Conservation (phyloP, 2,797 vertebrate species). For the Melanotaenia maccullochi region DNA sequence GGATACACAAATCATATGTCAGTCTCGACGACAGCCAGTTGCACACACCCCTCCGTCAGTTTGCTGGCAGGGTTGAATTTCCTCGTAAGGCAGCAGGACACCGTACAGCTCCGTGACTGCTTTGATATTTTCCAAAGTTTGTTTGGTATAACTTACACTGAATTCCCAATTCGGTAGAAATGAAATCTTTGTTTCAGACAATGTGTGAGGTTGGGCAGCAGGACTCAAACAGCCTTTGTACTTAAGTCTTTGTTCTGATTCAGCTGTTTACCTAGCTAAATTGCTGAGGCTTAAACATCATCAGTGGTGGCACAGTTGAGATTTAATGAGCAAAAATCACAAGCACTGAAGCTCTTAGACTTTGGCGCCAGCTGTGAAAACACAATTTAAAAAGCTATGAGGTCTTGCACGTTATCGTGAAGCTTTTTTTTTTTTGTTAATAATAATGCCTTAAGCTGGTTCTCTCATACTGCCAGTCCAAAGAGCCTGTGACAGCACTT, state of each 20-base stretch:
- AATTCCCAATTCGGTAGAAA: constrained; percentile 18
- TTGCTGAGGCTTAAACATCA: constrained; percentile 5
- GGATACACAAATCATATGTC: constrained; percentile 53
- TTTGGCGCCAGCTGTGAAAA: constrained; percentile 22
- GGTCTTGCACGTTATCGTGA: neutral
- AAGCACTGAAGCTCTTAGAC: constrained; percentile 9
- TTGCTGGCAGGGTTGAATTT: constrained; percentile 29
- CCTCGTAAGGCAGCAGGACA: constrained; percentile 24
- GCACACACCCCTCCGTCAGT: constrained; percentile 7
- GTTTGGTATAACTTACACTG: constrained; percentile 29
- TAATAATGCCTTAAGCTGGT: constrained; percentile 27
- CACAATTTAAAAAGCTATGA: constrained; percentile 16
- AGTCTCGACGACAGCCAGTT: constrained; percentile 39
- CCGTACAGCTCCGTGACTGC: constrained; percentile 9
- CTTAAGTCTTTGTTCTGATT: constrained; percentile 42
- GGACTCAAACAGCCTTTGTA: constrained; percentile 47
- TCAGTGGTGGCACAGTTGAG: neutral
- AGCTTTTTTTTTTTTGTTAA: constrained; percentile 29
- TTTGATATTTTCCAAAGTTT: constrained; percentile 52
- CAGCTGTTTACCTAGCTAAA: constrained; percentile 51
- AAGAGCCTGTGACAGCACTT: constrained; percentile 31
- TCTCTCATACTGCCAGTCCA: constrained; percentile 9
- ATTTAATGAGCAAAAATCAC: constrained; percentile 17
- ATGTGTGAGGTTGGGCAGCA: constrained; percentile 48
- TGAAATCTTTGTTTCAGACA: constrained; percentile 10